Evolutionary conservation across 2,113 vertebrate genomes (phyloP).

Genomic region (Hippolais icterina): DNA sequence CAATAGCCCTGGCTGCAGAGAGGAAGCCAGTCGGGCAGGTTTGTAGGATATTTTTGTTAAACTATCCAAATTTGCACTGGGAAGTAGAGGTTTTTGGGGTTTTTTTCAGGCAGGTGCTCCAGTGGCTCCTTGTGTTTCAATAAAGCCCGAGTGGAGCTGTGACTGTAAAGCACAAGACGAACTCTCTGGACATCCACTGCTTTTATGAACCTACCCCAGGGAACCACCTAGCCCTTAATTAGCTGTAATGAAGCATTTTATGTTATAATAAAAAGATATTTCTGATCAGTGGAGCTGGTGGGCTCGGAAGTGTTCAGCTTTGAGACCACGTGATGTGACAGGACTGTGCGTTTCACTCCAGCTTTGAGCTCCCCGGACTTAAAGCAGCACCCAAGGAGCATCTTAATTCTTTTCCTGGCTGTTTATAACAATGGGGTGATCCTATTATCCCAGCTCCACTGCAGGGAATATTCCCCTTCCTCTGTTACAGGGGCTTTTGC

Average conservation of each 20-base stretch:
- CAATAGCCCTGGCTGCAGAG: neutral
- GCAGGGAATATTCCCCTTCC: neutral
- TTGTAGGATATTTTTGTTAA: neutral
- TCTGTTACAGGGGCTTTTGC: neutral
- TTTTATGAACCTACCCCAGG: neutral
- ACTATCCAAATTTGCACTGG: neutral
- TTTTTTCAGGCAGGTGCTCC: neutral
- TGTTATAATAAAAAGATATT: constrained; percentile 42
- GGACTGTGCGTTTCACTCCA: neutral
- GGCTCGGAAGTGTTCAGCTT: neutral
- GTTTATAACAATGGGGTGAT: constrained; percentile 20
- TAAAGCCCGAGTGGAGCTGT: neutral
- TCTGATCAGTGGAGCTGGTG: neutral
- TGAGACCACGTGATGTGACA: neutral
- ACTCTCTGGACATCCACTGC: neutral
- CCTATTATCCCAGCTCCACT: constrained; percentile 20
- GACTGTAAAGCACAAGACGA: neutral
- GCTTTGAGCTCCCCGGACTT: neutral
- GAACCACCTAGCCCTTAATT: constrained; percentile 17
- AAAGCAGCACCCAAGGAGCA: neutral
- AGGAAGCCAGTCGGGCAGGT: neutral
- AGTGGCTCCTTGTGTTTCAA: neutral
- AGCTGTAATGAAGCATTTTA: constrained; percentile 26
- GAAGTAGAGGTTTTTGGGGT: neutral
- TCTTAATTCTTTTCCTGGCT: constrained; percentile 24